Evolutionary conservation across 2,888 invertebrate genomes (phyloP), one percentile per base, ranked within the genome.

Genomic region (Caenorhabditis macrosperma): DNA sequence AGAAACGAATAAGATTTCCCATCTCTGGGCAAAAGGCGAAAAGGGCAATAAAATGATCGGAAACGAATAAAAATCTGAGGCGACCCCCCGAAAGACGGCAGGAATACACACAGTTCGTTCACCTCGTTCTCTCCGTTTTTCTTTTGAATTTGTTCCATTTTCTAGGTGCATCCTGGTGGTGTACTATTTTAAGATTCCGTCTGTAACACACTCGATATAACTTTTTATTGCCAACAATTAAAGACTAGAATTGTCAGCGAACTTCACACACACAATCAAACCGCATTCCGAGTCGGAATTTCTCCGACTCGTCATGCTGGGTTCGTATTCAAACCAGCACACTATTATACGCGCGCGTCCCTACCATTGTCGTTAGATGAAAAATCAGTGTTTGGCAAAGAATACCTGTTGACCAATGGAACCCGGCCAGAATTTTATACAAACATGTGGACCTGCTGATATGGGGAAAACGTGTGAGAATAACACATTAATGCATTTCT

Each of bases 31-130:
- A 57, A 64, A 44, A 24, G 57, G 22, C 22, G 46, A 61, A 71
- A 71, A 71, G 38, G 64, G 64, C 63, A 63, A 72, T 48, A 57
- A 72, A 72, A 55, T 64, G 64, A 64, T 55, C 48, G 44, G 50
- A 69, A 60, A 60, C 60, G 41, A 41, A 71, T 71, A 71, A 71
- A 67, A 63, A 55, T 33, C n/a, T 7, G 35, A 20, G 44, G 46
- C 54, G 44, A 66, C 46, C 67, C 30, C 55, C 44, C 22, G 30
- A 24, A 48, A 17, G 15, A n/a, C 20, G 12, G 30, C 24, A 26
- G 28, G 20, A 24, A 41, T 41, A 41, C 57, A 59, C 35, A 33
- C 24, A 15, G 5, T 24, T 41, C 17, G n/a, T n/a, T n/a, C n/a
- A n/a, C n/a, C 41, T 44, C n/a, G 12, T 44, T 24, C 24, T 22